phyloP scores from a whole-genome alignment of 53 echinoderm and acorn worm species.

The Pentamera pediparva region DNA sequence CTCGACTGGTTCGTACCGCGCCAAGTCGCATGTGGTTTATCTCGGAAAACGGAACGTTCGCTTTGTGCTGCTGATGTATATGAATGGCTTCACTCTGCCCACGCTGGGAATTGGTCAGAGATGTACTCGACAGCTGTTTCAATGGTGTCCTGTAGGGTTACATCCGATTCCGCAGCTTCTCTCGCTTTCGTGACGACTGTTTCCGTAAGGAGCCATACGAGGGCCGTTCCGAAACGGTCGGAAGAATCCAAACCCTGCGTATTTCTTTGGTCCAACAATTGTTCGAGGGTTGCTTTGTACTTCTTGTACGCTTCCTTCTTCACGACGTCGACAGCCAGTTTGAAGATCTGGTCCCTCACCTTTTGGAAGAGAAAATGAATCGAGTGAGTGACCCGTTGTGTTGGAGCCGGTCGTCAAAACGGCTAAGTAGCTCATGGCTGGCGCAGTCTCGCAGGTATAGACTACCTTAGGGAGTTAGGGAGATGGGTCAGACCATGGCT shows the following conservation, averaged over 20 bases:
- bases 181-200: not conserved
- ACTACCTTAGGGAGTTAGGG: too few relatives aligned
- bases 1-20: too few relatives aligned
- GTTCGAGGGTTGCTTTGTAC: not conserved
- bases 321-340: not conserved
- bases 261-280: not conserved
- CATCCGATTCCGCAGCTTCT: not conserved
- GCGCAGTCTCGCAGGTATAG: too few relatives aligned
- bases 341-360: not conserved
- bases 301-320: constrained; percentile 1
- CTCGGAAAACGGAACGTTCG: too few relatives aligned
- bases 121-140: not conserved
- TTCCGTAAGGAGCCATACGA: not conserved
- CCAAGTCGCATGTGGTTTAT: too few relatives aligned
- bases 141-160: not conserved
- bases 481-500: too few relatives aligned
- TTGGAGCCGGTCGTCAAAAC: too few relatives aligned
- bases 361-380: not conserved
- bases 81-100: too few relatives aligned
- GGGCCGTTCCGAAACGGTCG: not conserved
- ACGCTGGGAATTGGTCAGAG: not conserved
- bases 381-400: too few relatives aligned
- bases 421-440: too few relatives aligned
- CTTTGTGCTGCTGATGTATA: too few relatives aligned
- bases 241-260: not conserved